A percentile compares a stretch with the other conserved stretches of the same genome.
Evolutionary conservation across 2,797 vertebrate genomes (phyloP).

Genomic region (Dendrocincla tyrannina): DNA sequence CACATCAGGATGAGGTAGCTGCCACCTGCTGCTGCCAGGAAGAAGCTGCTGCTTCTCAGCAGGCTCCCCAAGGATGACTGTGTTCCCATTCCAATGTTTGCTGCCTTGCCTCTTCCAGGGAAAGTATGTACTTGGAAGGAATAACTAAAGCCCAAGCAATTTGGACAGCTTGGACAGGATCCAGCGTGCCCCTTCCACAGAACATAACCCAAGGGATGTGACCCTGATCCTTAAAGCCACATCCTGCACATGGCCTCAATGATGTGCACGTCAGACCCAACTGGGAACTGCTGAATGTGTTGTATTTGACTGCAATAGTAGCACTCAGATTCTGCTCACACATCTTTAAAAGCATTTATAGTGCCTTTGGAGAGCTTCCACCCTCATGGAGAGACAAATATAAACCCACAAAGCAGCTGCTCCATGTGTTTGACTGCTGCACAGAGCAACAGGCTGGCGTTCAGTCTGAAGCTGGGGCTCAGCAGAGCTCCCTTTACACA

Average conservation of each 20-base stretch:
- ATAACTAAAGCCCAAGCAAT: neutral
- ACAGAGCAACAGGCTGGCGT: neutral
- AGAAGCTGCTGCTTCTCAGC: neutral
- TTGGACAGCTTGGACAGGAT: neutral
- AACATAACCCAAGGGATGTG: fast-evolving
- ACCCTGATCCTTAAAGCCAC: neutral
- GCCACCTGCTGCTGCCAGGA: neutral
- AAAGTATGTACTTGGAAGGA: neutral
- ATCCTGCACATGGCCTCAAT: fast-evolving
- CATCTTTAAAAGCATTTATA: neutral
- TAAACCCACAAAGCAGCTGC: neutral
- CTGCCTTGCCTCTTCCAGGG: neutral
- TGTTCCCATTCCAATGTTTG: fast-evolving
- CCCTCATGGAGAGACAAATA: neutral
- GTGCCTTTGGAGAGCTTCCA: neutral
- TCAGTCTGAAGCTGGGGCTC: neutral
- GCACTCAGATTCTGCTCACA: neutral
- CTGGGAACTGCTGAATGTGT: neutral
- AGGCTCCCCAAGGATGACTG: neutral
- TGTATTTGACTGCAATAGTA: neutral
- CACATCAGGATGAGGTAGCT: neutral
- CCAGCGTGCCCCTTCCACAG: fast-evolving
- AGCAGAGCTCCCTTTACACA: neutral
- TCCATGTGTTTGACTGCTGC: neutral
- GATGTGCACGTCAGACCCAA: fast-evolving